These are phyloP conservation scores for Sitophilus oryzae DNA, from an alignment of 1,140 invertebrate species.

Conservation along the genomic window DNA sequence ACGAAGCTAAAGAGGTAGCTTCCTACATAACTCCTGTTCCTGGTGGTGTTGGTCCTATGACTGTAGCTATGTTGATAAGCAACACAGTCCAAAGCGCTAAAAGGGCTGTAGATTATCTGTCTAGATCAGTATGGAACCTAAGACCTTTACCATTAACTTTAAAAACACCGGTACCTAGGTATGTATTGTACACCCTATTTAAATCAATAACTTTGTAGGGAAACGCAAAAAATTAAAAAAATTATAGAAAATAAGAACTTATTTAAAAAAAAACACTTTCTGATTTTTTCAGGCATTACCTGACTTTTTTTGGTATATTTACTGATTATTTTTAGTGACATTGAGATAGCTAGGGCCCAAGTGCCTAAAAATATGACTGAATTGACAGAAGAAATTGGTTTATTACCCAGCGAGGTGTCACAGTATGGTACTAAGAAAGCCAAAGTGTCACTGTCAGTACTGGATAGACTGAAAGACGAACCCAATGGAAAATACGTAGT, in stretches of 20 bases:
- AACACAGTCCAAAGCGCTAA: constrained; percentile 87
- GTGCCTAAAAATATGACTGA: constrained; percentile 76
- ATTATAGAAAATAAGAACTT: too few relatives aligned
- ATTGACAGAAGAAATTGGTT: constrained; percentile 80
- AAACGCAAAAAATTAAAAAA: background rate
- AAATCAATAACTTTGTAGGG: background rate
- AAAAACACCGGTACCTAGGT: constrained; percentile 67
- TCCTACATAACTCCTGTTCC: constrained; percentile 94
- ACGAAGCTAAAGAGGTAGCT: constrained; percentile 71
- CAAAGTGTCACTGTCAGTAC: constrained; percentile 81
- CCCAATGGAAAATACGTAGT: constrained; percentile 89
- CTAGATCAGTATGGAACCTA: constrained; percentile 59
- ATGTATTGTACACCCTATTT: constrained; percentile 24
- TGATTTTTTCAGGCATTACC: too few relatives aligned
- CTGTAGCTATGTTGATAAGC: constrained; percentile 95
- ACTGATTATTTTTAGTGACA: constrained; percentile 61
- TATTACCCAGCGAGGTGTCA: constrained; percentile 75
- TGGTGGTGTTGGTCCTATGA: constrained; percentile 97
- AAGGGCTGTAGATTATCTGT: constrained; percentile 52
- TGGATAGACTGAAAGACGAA: constrained; percentile 67
- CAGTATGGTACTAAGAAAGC: constrained; percentile 93
- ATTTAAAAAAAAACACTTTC: too few relatives aligned
- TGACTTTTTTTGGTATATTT: constrained; percentile 5
- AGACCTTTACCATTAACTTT: constrained; percentile 54
- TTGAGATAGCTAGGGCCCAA: constrained; percentile 81